phyloP scores from a whole-genome alignment of 2,113 vertebrate genomes.

The Daphoenositta chrysoptera region DNA sequence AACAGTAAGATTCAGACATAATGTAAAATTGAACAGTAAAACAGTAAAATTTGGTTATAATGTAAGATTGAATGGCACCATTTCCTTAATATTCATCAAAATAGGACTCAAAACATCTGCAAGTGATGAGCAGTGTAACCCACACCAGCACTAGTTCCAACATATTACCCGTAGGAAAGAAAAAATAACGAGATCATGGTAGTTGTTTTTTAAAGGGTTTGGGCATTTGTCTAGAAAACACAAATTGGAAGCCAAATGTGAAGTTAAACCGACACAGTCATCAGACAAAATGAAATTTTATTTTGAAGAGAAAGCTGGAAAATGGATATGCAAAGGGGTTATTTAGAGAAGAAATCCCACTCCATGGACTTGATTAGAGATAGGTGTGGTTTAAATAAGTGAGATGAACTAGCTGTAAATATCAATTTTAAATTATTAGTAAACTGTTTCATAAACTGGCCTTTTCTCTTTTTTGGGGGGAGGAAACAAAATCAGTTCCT shows the following conservation, averaged over 20 bases:
- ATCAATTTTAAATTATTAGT: neutral
- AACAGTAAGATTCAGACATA: neutral
- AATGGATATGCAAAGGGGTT: neutral
- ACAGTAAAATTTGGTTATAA: neutral
- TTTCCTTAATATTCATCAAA: neutral
- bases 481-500: neutral
- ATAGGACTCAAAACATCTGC: neutral
- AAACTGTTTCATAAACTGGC: neutral
- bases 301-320: neutral
- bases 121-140: neutral
- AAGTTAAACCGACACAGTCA: neutral
- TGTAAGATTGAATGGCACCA: neutral
- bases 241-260: neutral
- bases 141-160: neutral
- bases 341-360: neutral
- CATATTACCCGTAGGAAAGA: neutral
- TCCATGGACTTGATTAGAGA: neutral
- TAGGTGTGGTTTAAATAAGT: neutral
- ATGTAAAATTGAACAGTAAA: neutral
- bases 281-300: neutral
- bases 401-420: neutral
- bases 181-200: neutral
- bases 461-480: rapidly evolving
- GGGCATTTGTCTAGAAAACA: neutral
- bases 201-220: neutral